Evolutionary conservation across 2,888 invertebrate species (phyloP).

Genomic region (Digitonthophagus gazella): DNA sequence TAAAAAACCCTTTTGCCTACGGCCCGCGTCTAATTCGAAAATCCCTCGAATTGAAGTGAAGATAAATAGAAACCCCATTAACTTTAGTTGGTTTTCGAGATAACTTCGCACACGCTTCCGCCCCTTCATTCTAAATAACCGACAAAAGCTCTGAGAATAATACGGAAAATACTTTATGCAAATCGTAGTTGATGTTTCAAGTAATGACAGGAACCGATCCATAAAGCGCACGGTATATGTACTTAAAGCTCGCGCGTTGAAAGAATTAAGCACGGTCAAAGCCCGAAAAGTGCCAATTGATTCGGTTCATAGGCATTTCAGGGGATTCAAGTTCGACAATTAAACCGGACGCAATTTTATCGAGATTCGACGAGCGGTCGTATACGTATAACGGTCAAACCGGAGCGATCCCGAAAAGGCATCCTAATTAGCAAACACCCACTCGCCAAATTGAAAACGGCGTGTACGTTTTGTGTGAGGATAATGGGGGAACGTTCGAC

Average conservation of each 20-base stretch:
- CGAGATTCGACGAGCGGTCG: not conserved
- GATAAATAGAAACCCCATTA: not conserved
- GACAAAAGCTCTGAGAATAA: not conserved
- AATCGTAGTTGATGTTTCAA: too few species aligned
- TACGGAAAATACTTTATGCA: too few species aligned
- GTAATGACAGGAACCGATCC: too few species aligned
- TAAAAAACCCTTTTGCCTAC: not conserved
- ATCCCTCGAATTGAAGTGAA: not conserved
- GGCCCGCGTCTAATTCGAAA: not conserved
- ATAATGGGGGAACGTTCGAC: conserved; percentile 6
- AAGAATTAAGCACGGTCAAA: not conserved
- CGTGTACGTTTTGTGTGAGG: conserved; percentile 9
- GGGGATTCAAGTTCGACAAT: not conserved
- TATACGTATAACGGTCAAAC: not conserved
- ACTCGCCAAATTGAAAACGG: not conserved
- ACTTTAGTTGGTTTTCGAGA: not conserved
- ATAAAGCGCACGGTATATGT: too few species aligned
- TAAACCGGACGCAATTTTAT: not conserved
- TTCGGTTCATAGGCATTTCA: too few species aligned
- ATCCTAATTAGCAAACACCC: not conserved
- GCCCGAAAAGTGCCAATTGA: not conserved
- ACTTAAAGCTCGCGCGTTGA: not conserved
- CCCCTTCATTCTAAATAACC: not conserved
- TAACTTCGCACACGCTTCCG: not conserved
- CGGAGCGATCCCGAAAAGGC: not conserved